A percentile compares a stretch with the other conserved stretches of the same genome.
These are phyloP conservation scores for Pogonophryne albipinna DNA, from an alignment of 2,797 vertebrate genomes.

Conservation along the genomic window DNA sequence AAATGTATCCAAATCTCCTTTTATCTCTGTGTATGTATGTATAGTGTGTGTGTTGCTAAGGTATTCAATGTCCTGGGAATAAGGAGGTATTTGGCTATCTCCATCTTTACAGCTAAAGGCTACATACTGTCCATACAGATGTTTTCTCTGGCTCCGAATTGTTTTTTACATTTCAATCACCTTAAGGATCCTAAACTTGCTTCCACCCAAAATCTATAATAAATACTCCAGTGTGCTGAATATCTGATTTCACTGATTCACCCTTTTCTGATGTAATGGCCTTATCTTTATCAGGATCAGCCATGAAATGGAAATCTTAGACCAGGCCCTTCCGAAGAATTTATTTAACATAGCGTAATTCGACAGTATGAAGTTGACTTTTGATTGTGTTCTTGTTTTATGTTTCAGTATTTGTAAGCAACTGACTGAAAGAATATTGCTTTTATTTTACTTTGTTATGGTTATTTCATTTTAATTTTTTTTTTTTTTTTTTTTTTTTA, in stretches of 20 bases:
- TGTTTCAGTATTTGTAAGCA: too few relatives aligned
- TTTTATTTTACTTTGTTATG: too few relatives aligned
- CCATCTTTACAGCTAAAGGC: constrained; percentile 3
- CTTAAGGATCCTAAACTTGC: constrained; percentile 13
- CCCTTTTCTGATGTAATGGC: constrained; percentile 29
- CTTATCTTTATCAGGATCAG: neutral
- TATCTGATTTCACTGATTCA: constrained; percentile 28
- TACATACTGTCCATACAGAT: constrained; percentile 23
- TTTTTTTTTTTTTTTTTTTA: too few relatives aligned
- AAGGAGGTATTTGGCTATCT: neutral
- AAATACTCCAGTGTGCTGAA: constrained; percentile 16
- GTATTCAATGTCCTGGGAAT: neutral
- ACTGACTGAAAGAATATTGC: too few relatives aligned
- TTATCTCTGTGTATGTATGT: neutral
- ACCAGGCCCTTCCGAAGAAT: neutral
- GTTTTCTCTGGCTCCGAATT: constrained; percentile 39
- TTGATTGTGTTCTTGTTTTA: too few relatives aligned
- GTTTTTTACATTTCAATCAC: constrained; percentile 25
- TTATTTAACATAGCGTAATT: neutral
- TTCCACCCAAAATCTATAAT: neutral
- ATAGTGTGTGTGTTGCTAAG: constrained; percentile 6
- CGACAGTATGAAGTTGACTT: too few relatives aligned
- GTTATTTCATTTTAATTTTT: too few relatives aligned
- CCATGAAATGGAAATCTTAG: constrained; percentile 8
- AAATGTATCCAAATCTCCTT: neutral